Percentiles rank a stretch among this genome's conserved stretches.
phyloP scores from a whole-genome alignment of 1,140 invertebrate genomes.

The Hylaeus volcanicus region DNA sequence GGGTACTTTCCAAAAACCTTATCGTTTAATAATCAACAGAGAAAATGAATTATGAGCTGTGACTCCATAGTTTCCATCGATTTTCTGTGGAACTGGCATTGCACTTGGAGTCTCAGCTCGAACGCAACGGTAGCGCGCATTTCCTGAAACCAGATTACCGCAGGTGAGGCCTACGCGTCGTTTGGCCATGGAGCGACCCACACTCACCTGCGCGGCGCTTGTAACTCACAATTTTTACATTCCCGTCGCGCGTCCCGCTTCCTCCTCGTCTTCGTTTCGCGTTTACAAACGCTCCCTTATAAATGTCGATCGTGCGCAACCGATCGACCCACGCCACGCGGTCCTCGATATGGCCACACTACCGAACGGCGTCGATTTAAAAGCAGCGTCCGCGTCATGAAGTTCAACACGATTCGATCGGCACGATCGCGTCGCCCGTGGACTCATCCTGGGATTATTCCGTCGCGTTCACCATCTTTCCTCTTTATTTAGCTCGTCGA shows the following conservation, averaged over 20 bases:
- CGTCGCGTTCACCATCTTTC: not conserved
- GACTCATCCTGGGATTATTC: not conserved
- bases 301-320: slow-evolving; percentile 52
- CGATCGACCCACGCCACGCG: slow-evolving; percentile 37
- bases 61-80: not conserved
- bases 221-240: slow-evolving; percentile 56
- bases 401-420: slow-evolving; percentile 6
- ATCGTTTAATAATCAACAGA: too few relatives aligned
- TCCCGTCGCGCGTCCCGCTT: slow-evolving; percentile 19
- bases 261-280: slow-evolving; percentile 37
- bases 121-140: slow-evolving; percentile 44
- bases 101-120: slow-evolving; percentile 3
- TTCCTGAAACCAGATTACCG: slow-evolving; percentile 67
- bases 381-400: slow-evolving; percentile 45
- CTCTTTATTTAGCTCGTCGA: slow-evolving; percentile 1
- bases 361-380: slow-evolving; percentile 31
- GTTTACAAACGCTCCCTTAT: slow-evolving; percentile 2
- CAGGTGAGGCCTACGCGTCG: slow-evolving; percentile 60
- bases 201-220: slow-evolving; percentile 55
- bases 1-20: too few relatives aligned
- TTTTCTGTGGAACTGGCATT: not conserved
- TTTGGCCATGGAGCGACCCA: slow-evolving; percentile 68
- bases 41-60: too few relatives aligned
- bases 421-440: not conserved
- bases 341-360: slow-evolving; percentile 52